Conservation (phyloP, 1,140 invertebrate genomes). For the Zaprionus africanus region DNA sequence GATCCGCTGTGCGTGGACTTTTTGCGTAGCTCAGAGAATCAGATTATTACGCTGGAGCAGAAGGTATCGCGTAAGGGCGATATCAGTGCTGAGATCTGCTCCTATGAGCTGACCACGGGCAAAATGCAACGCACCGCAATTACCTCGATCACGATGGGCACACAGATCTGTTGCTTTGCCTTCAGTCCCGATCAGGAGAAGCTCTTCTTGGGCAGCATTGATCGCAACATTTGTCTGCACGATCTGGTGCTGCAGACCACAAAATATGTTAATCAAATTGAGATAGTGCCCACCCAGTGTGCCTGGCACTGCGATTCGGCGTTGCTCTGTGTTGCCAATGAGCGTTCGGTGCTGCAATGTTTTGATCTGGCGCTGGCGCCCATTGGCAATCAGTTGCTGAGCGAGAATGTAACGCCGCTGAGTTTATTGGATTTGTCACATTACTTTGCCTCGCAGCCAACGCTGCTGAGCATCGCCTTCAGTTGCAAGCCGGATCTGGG, state of each 20-base stretch:
- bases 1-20: conserved; percentile 89
- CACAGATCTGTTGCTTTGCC: conserved; percentile 88
- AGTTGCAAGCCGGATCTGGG: conserved; percentile 86
- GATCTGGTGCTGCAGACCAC: conserved; percentile 88
- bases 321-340: conserved; percentile 89
- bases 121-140: conserved; percentile 89
- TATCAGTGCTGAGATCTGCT: conserved; percentile 90
- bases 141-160: conserved; percentile 89
- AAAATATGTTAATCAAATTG: conserved; percentile 85
- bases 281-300: conserved; percentile 89
- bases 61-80: conserved; percentile 90
- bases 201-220: conserved; percentile 90
- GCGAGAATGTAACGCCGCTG: conserved; percentile 88
- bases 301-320: conserved; percentile 90
- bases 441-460: conserved; percentile 88
- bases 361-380: conserved; percentile 90
- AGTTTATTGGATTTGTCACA: conserved; percentile 88
- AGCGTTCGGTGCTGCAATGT: conserved; percentile 90
- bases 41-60: conserved; percentile 91
- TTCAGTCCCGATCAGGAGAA: conserved; percentile 90
- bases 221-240: conserved; percentile 90
- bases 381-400: conserved; percentile 88
- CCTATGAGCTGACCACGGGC: conserved; percentile 89
- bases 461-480: conserved; percentile 86
- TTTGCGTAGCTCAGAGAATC: conserved; percentile 87